Conservation (phyloP, 2,888 invertebrate genomes). For the Stegophylla sp. region DNA sequence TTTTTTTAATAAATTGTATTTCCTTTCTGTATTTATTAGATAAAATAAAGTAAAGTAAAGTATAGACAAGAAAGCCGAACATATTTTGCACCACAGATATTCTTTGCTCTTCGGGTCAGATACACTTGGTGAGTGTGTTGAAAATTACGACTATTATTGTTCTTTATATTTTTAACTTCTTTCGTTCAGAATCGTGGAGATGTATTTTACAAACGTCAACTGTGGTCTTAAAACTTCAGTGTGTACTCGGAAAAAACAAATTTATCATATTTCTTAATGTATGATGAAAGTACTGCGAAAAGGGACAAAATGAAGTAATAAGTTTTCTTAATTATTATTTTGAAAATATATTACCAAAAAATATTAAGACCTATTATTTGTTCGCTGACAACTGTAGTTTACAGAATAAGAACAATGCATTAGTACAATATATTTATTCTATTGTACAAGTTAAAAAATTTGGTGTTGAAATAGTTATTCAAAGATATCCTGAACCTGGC, state of each 20-base stretch:
- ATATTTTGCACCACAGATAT: too few species aligned
- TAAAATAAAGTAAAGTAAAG: too few species aligned
- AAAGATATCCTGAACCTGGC: slow-evolving; percentile 26
- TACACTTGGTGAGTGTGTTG: too few species aligned
- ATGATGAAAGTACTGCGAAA: background rate
- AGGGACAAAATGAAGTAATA: slow-evolving; percentile 5
- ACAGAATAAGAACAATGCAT: slow-evolving; percentile 14
- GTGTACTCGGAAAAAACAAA: background rate
- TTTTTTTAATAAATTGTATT: too few species aligned
- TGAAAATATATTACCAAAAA: slow-evolving; percentile 21
- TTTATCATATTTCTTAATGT: slow-evolving; percentile 4
- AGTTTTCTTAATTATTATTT: slow-evolving; percentile 12
- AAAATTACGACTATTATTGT: too few species aligned
- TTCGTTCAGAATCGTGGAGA: too few species aligned
- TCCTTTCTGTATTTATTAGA: too few species aligned
- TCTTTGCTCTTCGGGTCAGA: too few species aligned
- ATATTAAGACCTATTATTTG: background rate
- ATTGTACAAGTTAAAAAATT: background rate
- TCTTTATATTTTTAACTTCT: too few species aligned
- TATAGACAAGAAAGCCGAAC: too few species aligned
- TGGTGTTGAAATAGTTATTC: background rate
- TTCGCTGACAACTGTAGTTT: slow-evolving; percentile 27
- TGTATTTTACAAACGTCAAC: slow-evolving; percentile 2
- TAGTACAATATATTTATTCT: slow-evolving; percentile 24
- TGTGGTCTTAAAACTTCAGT: background rate